Percentiles rank a stretch among this genome's conserved stretches.
Evolutionary conservation across 92 coral and sea anemone genomes (phyloP).

Genomic region (Montipora capitata): DNA sequence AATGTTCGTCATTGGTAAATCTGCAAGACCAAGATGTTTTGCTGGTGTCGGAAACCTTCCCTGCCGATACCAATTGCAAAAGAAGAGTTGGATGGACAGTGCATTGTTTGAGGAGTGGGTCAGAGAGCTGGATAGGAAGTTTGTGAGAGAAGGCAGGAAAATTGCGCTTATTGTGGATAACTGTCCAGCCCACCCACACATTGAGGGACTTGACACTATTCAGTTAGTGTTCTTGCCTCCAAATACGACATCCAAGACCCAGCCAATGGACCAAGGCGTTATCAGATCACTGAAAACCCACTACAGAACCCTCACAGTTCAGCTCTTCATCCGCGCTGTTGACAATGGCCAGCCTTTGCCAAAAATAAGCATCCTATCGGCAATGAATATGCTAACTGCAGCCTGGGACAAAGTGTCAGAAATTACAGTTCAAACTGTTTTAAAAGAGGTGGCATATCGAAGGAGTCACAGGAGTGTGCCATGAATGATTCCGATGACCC

Average conservation of each 20-base stretch:
- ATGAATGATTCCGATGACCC: slow-evolving; percentile 57
- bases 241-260: slow-evolving; percentile 68
- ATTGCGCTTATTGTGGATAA: slow-evolving; percentile 65
- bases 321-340: slow-evolving; percentile 34
- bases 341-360: slow-evolving; percentile 44
- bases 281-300: slow-evolving; percentile 56
- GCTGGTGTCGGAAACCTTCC: slow-evolving; percentile 54
- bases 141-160: slow-evolving; percentile 71
- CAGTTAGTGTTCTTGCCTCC: slow-evolving; percentile 72
- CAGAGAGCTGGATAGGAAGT: slow-evolving; percentile 69
- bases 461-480: slow-evolving; percentile 55
- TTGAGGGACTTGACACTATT: slow-evolving; percentile 55
- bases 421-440: slow-evolving; percentile 66
- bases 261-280: slow-evolving; percentile 76
- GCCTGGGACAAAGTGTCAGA: slow-evolving; percentile 71
- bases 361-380: slow-evolving; percentile 46
- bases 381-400: slow-evolving; percentile 66
- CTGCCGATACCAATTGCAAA: slow-evolving; percentile 70
- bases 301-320: slow-evolving; percentile 51
- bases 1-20: slow-evolving; percentile 75
- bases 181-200: slow-evolving; percentile 69
- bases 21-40: slow-evolving; percentile 55
- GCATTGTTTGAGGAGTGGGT: slow-evolving; percentile 73
- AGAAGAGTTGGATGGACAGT: slow-evolving; percentile 74
- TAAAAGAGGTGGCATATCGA: slow-evolving; percentile 59